These are phyloP conservation scores for Epizoanthus ramosus DNA, from an alignment of 92 coral and sea anemone genomes.

Conservation along the genomic window DNA sequence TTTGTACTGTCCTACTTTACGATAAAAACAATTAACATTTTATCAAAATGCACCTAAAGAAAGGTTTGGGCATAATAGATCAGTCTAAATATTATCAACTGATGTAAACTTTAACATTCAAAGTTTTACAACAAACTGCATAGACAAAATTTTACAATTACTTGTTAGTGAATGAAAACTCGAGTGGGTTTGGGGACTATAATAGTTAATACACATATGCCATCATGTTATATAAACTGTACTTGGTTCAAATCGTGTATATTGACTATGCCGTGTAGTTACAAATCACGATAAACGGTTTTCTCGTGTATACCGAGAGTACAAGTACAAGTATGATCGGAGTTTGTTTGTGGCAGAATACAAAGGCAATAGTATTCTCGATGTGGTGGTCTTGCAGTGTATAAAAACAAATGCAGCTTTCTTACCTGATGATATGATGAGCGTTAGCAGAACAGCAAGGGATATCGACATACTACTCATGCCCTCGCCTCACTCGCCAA, in stretches of 20 bases:
- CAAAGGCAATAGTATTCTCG: not conserved
- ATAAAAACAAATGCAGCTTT: not conserved
- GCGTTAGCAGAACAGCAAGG: not conserved
- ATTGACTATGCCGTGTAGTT: not conserved
- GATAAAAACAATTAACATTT: slow-evolving; percentile 43
- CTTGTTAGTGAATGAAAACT: not conserved
- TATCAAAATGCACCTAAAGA: slow-evolving; percentile 7
- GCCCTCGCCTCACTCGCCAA: not conserved
- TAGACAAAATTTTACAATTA: not conserved
- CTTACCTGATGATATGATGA: slow-evolving; percentile 26
- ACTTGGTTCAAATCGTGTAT: not conserved
- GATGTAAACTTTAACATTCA: not conserved
- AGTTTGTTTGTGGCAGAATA: not conserved
- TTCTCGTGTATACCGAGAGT: not conserved
- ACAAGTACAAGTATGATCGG: too few species aligned
- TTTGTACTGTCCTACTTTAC: slow-evolving; percentile 26
- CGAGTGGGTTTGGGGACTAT: not conserved
- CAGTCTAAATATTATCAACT: not conserved
- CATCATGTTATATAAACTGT: not conserved
- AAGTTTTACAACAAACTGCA: not conserved
- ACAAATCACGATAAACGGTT: not conserved
- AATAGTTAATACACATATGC: too few species aligned
- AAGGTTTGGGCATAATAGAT: not conserved
- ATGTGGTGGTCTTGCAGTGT: not conserved
- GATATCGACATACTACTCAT: not conserved